These are phyloP conservation scores for Halcyon malimbica DNA, from an alignment of 2,113 vertebrate species.

Conservation along the genomic window DNA sequence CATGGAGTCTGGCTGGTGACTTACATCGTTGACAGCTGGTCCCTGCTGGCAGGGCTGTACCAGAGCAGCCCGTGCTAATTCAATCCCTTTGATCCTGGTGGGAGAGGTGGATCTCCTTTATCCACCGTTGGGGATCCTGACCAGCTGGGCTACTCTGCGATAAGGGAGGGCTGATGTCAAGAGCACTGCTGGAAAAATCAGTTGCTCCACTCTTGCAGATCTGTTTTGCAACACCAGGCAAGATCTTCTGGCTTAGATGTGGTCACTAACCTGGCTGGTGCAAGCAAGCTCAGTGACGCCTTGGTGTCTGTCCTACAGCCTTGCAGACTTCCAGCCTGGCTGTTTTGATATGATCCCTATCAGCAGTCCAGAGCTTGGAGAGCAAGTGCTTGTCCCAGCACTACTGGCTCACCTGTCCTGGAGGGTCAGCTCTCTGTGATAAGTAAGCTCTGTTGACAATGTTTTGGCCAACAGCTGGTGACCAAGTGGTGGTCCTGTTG, in stretches of 20 bases:
- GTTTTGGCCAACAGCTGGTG: background rate
- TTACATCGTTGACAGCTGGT: background rate
- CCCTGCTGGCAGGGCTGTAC: background rate
- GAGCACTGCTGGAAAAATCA: background rate
- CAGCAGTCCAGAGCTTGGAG: background rate
- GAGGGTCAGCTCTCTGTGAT: too few species aligned
- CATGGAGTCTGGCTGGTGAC: fast-evolving
- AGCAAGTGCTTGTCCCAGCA: background rate
- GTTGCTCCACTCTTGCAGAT: background rate
- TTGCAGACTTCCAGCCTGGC: background rate
- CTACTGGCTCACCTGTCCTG: background rate
- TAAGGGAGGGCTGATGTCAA: background rate
- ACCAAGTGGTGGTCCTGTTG: background rate
- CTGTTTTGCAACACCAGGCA: background rate
- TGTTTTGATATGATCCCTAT: background rate
- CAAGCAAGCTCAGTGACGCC: background rate
- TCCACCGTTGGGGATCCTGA: background rate
- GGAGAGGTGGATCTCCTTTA: background rate
- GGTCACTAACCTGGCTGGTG: background rate
- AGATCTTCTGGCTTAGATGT: background rate
- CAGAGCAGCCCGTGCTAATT: background rate
- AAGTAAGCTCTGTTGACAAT: background rate
- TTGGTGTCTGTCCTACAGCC: background rate
- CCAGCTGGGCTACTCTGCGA: background rate
- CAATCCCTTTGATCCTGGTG: fast-evolving